A percentile compares a stretch with the other conserved stretches of the same genome.
phyloP scores from a whole-genome alignment of 2,888 invertebrate species.

The Chrysopilus asiliformis region DNA sequence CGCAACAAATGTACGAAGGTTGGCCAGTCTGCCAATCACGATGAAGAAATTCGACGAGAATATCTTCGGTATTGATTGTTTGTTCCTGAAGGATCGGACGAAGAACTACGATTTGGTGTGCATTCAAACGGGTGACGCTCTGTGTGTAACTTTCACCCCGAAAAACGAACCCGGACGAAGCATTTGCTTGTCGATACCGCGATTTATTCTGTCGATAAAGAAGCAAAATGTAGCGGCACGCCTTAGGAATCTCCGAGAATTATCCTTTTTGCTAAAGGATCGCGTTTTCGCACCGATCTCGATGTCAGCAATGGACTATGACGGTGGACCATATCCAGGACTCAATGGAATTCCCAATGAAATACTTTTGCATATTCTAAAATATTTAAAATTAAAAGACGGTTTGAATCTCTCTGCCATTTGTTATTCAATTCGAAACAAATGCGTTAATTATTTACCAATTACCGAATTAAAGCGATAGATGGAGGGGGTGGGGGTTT shows the following conservation, averaged over 20 bases:
- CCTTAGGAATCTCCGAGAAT: constrained; percentile 35
- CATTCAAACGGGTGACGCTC: constrained; percentile 26
- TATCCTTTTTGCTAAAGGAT: constrained; percentile 41
- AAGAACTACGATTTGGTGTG: constrained; percentile 19
- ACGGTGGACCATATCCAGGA: constrained; percentile 28
- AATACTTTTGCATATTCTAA: constrained; percentile 23
- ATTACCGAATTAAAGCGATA: no score
- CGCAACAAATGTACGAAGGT: constrained; percentile 8
- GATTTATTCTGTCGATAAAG: constrained; percentile 23
- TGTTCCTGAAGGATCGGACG: constrained; percentile 3
- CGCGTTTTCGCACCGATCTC: constrained; percentile 41
- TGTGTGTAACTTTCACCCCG: constrained; percentile 27
- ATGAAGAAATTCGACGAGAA: background rate
- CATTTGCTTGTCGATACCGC: constrained; percentile 26
- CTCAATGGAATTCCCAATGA: constrained; percentile 30
- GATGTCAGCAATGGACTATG: constrained; percentile 38
- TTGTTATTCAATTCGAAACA: constrained; percentile 5
- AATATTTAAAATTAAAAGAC: constrained; percentile 15
- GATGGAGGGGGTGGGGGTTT: no score
- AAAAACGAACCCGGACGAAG: constrained; percentile 23
- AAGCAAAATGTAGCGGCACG: constrained; percentile 19
- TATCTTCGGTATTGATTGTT: constrained; percentile 6
- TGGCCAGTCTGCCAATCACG: constrained; percentile 12
- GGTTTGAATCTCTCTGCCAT: constrained; percentile 11
- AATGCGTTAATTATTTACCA: constrained; percentile 8